Evolutionary conservation across 2,888 invertebrate genomes (phyloP), one percentile per base, ranked within the genome.

Genomic region (Troglohyphantes excavatus): DNA sequence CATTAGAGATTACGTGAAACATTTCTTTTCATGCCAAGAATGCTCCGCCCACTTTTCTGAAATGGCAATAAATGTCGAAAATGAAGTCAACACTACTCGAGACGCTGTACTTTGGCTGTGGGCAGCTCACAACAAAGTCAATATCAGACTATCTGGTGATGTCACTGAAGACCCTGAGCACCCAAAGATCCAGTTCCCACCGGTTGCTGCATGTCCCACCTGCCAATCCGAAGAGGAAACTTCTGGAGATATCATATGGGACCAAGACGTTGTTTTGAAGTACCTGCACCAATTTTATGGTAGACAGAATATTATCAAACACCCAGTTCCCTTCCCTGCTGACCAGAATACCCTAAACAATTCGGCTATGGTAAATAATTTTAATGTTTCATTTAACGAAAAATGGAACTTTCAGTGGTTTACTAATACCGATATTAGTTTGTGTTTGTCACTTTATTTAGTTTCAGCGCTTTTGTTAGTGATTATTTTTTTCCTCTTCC

Each of bases 1-100:
- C 0, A 97, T 99, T 95, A 95, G 96, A 93, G 97, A 96, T 0
- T 99, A 98, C 93, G 95, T 99, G 23, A 96, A 96, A 92, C 93
- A 97, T 93, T 99, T 98, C 94, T 98, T 99, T 94, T 97, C 98
- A 2, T 99, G 99, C 93, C 95, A 96, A 2, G 97, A 97, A 90
- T 99, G 99, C 93, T 95, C 97, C 0, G 94, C 96, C 92, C 98
- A 99, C 94, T 99, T 99, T 93, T 95, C 96, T 93, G 95, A 95
- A 90, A 98, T 98, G 97, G 96, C 98, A 39, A 93, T 94, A 0
- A 95, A 95, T 88, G 95, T 96, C 93, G 95, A 96, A 90, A 95
- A 95, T 93, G 95, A 96, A 92, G 96, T 97, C 0, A 94, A 94
- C 19, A 95, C 95, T 78, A 95, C 95, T 92, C 95, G 96, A 85